Evolutionary conservation across 2,888 invertebrate species (phyloP), one percentile per base, ranked within the genome.

Genomic region (Apocheima hispidaria): DNA sequence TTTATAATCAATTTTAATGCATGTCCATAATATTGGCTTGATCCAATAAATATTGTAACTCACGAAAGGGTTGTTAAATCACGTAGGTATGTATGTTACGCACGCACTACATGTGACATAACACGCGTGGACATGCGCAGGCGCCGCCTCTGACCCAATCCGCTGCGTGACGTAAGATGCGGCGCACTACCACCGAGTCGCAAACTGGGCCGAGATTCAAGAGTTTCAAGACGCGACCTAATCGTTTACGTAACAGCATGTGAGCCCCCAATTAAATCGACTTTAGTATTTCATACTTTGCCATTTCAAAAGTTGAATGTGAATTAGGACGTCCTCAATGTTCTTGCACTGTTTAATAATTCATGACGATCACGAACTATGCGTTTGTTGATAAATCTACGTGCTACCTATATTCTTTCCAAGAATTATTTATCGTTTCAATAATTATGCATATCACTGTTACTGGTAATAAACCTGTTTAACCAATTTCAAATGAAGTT

Each of bases 111-210:
- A 80, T 78, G 78, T 90, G 89, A 90, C 87, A 87, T 89, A 89
- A 89, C 80, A 73, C 76, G 82, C 77, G 79, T 84, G 83, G 81
- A 81, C 80, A 79, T 71, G 75, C 73, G 75, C 79, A 74, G 75
- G 78, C 79, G 80, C 73, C 73, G 74, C 69, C 74, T 75, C 73
- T 90, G 90, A 89, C 90, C 90, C 86, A 88, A 90, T 87, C 86
- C 75, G 76, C 69, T 73, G 72, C 71, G 74, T 88, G 85, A 85
- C 79, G 86, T 86, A 86, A 84, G 72, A 69, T 65, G 62, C 74
- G 69, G 46, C 63, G 69, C 73, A 75, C 70, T 75, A 70, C 72
- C 66, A 65, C 73, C 73, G 70, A 67, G 69, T 77, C 28, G 30
- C 60, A 40, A 90, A 87, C 88, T 87, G 80, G 90, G 88, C 85